phyloP scores from a whole-genome alignment of 2,113 vertebrate species.

The Gymnocephalus cernua region DNA sequence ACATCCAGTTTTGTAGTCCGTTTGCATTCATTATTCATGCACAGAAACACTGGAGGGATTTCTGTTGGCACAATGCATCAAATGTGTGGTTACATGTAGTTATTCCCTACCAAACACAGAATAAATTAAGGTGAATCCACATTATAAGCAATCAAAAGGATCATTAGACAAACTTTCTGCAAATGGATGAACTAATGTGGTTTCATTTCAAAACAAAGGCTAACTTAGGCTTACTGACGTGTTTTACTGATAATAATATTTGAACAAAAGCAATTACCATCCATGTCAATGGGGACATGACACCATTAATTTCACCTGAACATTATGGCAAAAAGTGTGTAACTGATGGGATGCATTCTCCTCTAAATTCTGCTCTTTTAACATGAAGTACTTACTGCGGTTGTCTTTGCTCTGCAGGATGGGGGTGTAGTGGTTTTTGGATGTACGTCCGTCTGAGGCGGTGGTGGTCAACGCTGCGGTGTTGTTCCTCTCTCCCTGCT shows the following conservation, averaged over 20 bases:
- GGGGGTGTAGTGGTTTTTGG: constrained; percentile 89
- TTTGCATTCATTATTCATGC: too few relatives aligned
- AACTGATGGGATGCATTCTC: neutral
- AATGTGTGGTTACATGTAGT: too few relatives aligned
- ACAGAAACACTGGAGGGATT: too few relatives aligned
- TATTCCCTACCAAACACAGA: too few relatives aligned
- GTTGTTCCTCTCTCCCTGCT: constrained; percentile 88
- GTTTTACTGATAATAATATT: neutral
- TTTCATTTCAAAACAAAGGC: neutral
- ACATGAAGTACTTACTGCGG: constrained; percentile 85
- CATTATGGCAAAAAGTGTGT: neutral
- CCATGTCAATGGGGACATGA: neutral
- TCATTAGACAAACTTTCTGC: neutral
- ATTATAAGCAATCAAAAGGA: neutral
- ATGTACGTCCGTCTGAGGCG: constrained; percentile 80
- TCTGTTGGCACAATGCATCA: too few relatives aligned
- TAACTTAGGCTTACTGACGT: too few relatives aligned
- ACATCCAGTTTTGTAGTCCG: too few relatives aligned
- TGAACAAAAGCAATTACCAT: constrained; percentile 12
- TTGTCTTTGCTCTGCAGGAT: constrained; percentile 88
- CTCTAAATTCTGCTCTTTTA: neutral
- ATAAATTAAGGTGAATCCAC: neutral
- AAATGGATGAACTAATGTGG: neutral
- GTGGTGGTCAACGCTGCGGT: constrained; percentile 78
- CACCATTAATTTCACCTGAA: neutral